Base-by-base conservation (phyloP, 2,888 invertebrate genomes). In the Danaus chrysippus region DNA sequence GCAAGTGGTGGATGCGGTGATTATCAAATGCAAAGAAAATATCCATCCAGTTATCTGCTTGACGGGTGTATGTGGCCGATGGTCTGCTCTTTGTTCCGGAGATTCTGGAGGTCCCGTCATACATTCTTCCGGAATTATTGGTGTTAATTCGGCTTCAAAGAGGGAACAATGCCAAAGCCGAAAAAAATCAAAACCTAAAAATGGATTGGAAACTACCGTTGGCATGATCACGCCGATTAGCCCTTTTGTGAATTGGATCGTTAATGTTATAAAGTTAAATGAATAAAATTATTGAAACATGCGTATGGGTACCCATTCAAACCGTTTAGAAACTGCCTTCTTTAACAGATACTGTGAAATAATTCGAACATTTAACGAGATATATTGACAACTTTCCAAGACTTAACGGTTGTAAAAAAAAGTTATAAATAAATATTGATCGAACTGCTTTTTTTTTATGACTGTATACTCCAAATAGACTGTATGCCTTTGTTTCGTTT, bases 51-150 rank as follows among this genome's bases (percentile, higher is more conserved):
- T 43, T 43, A 41, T 8, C 0, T 63, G 63, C 56, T 19, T 57
- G 41, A 23, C 46, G 8, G 59, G 63, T 15, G 10, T 17, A 5
- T 63, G 63, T 60, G 56, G 53, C 10, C 10, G 15, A n/a, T 63
- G 57, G 63, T 54, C 59, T 1, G 3, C 57, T 42, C 12, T 54
- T 0, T 42, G 54, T 23, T 59, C 57, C 1, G 59, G 63, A 6
- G 63, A 63, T 13, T 63, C 63, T 3, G 63, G 63, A 2, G 63
- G 56, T 15, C 59, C 63, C 1, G 15, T 60, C 3, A 19, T 63
- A 9, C 62, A 62, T 42, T 19, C 42, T 15, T 62, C 62, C 11
- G 62, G 62, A 3, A 43, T 62, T n/a, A 55, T 62, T 8, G 62
- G 55, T 19, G 10, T 62, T 42, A 52, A 55, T 44, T 42, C 54